phyloP scores from a whole-genome alignment of 2,113 vertebrate species.

The Anoura caudifer region DNA sequence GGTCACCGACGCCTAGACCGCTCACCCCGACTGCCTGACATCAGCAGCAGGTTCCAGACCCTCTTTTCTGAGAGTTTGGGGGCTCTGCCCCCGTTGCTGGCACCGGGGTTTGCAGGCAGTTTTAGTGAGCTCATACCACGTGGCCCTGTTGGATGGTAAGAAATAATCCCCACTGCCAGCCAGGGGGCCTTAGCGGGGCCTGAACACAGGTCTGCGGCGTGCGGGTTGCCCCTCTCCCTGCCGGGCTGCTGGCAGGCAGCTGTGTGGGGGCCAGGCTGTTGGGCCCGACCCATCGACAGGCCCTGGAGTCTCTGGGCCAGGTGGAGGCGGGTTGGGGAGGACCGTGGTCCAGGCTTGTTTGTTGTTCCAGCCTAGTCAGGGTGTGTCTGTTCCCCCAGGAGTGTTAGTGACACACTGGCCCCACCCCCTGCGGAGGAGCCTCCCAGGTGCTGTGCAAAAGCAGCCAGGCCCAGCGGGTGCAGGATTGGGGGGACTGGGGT shows the following conservation, averaged over 20 bases:
- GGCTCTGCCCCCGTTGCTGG: rapidly evolving
- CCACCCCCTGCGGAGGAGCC: neutral
- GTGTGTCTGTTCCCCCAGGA: neutral
- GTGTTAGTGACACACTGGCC: neutral
- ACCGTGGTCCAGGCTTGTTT: neutral
- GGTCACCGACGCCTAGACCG: neutral
- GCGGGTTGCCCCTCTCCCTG: rapidly evolving
- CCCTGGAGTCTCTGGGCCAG: neutral
- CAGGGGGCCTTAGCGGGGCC: neutral
- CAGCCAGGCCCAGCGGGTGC: too few species aligned
- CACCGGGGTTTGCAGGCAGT: neutral
- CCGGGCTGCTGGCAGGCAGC: neutral
- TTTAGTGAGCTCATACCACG: neutral
- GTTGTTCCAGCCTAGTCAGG: neutral
- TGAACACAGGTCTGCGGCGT: neutral
- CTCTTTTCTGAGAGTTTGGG: neutral
- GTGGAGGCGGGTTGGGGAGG: rapidly evolving
- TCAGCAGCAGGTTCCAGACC: neutral
- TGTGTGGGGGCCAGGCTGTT: rapidly evolving
- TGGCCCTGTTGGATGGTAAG: neutral
- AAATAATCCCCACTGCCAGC: neutral
- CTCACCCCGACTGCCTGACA: rapidly evolving
- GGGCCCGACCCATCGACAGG: rapidly evolving
- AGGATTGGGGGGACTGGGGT: rapidly evolving
- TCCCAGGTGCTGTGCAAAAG: neutral